Percentiles rank a stretch among this genome's conserved stretches.
Evolutionary conservation across 2,888 invertebrate genomes (phyloP).

Genomic region (Hyppa rectilinea): DNA sequence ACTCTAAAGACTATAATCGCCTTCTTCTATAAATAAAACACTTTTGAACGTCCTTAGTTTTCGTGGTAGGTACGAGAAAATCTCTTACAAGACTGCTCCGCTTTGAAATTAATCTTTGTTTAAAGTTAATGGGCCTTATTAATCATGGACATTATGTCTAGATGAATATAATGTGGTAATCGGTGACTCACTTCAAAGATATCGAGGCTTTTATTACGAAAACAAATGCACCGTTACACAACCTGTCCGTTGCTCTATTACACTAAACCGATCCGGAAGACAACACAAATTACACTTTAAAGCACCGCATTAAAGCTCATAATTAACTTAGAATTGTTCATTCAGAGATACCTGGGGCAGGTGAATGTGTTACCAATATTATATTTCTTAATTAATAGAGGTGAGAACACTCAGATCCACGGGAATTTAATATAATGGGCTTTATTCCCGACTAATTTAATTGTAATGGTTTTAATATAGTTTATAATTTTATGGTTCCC

Average conservation of each 20-base stretch:
- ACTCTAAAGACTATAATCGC: slow-evolving; percentile 17
- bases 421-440: slow-evolving; percentile 70
- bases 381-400: slow-evolving; percentile 83
- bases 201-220: slow-evolving; percentile 84
- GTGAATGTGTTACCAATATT: slow-evolving; percentile 83
- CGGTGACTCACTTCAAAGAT: slow-evolving; percentile 82
- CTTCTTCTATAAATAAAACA: slow-evolving; percentile 38
- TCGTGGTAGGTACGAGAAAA: slow-evolving; percentile 74
- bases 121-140: slow-evolving; percentile 88
- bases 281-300: slow-evolving; percentile 68
- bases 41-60: slow-evolving; percentile 51
- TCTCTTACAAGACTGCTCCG: slow-evolving; percentile 69
- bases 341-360: slow-evolving; percentile 72
- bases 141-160: slow-evolving; percentile 86
- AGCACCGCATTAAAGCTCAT: slow-evolving; percentile 56
- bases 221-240: slow-evolving; percentile 85
- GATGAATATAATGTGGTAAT: slow-evolving; percentile 86
- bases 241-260: slow-evolving; percentile 73
- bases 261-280: slow-evolving; percentile 58
- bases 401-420: slow-evolving; percentile 72
- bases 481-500: slow-evolving; percentile 54
- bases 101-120: slow-evolving; percentile 87
- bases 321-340: slow-evolving; percentile 28
- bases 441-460: slow-evolving; percentile 64
- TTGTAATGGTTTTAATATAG: slow-evolving; percentile 54